Base-by-base conservation (phyloP, 2,888 invertebrate species). In the Chaetogeoica ovagalla region DNA sequence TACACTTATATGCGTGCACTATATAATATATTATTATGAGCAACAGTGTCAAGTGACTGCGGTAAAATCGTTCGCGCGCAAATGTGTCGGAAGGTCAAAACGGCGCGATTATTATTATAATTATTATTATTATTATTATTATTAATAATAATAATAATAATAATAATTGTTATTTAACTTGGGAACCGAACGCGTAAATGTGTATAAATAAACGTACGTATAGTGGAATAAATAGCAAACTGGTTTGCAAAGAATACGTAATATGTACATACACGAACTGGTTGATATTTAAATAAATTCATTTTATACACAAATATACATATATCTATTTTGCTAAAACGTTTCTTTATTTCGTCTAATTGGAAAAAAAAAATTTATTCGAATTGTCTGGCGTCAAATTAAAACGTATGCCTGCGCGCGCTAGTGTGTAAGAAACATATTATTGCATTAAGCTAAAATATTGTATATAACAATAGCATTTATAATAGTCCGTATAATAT, bases 251-350 rank as follows among this genome's bases (percentile, higher is more conserved):
- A 57, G 55, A 75, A 59, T 19, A 66, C 75, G n/a, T 66, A 55
- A 30, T 30, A 30, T 30, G 4, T 30, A 30, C 4, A 30, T 30
- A 30, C 4, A 30, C 65, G 39, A 75, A 66, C 66, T 66, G 74
- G 74, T 74, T 74, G 65, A 39, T 74, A 74, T 74, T 74, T 65
- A 74, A 74, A 74, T 74, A 74, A 13, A 48, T 30, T 30, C 30
- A 30, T 30, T 30, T 30, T 30, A 30, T 55, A 55, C 55, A 65
- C 39, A 74, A 55, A 73, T 74, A 65, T 13, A 48, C 13, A 48
- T 9, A 43, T 74, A 55, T 13, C 1, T 48, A 13, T 48, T 57
- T 74, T 23, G 63, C 17, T 55, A 17, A 74, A 74, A 74, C 52
- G 37, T 65, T 55, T 63, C 60, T 74, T 43, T 43, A 30, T 43